Base-by-base conservation (phyloP, 2,888 invertebrate species). In the Myathropa florea region DNA sequence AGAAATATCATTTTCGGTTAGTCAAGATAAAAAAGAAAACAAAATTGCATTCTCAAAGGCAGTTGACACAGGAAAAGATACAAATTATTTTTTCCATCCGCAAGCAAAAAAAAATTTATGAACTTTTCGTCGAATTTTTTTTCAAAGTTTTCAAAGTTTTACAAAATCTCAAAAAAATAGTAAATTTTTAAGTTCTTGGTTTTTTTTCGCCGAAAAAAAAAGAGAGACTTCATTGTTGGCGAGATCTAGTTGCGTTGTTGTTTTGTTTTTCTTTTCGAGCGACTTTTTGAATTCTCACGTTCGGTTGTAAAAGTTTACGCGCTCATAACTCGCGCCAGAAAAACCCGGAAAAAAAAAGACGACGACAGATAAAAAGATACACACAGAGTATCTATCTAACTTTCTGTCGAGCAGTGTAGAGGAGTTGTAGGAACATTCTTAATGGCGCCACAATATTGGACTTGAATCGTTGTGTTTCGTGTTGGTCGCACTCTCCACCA, bases 1-100 rank as follows among this genome's bases (percentile, higher is more conserved):
- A 82, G 84, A 83, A 88, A 86, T 77, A 82, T 88, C 83, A 88
- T 88, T 88, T 88, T 88, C 87, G 87, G 88, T 88, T 88, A 83
- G 87, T 80, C 83, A 84, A 57, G 72, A 79, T 78, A 80, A 61
- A 79, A 72, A 73, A 26, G 61, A 65, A 59, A 61, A 46, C 30
- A 73, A 82, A 87, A 81, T 81, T 85, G 85, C 85, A 85, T 78
- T 85, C 82, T 85, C 59, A 77, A 73, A 82, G 85, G 70, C 81
- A 81, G 81, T 77, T 63, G 30, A 57, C 60, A 26, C 24, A 57
- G 33, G 46, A 77, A 55, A 79, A 70, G 73, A 73, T 79, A 80
- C 26, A 46, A 46, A 46, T 18, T 46, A 18, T 46, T 46, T 46
- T 46, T 46, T 7, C 46, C 46, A 18, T 18, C 9, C 46, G 46